These are phyloP conservation scores for Dysidea cf. avara DNA, from an alignment of 37 sponge, comb jelly and placozoan genomes.

Conservation along the genomic window DNA sequence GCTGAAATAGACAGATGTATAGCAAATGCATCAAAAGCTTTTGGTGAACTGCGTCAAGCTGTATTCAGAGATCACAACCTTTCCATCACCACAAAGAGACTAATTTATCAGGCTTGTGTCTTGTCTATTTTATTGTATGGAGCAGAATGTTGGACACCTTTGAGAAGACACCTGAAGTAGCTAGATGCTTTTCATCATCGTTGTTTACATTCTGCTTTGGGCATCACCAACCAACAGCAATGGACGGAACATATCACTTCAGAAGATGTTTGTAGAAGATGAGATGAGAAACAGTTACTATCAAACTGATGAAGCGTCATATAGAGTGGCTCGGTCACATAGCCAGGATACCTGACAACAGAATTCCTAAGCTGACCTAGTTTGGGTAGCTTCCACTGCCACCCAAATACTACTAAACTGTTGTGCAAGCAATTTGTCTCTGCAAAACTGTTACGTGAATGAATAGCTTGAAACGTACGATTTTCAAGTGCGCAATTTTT, in stretches of 20 bases:
- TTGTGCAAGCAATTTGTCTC: no score
- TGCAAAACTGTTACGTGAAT: no score
- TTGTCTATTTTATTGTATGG: constrained; percentile 10
- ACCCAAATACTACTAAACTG: no score
- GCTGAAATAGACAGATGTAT: no score
- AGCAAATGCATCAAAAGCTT: no score
- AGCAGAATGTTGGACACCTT: constrained; percentile 16
- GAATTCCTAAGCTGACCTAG: neutral
- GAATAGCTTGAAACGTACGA: no score
- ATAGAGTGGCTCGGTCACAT: constrained; percentile 33
- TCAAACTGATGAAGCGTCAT: constrained; percentile 5
- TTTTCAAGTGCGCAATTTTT: no score
- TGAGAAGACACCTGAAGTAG: neutral
- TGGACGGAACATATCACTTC: neutral
- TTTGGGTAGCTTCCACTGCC: neutral
- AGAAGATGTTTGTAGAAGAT: no score
- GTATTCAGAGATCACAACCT: neutral
- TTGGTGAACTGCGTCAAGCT: no score
- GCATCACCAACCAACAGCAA: constrained; percentile 3
- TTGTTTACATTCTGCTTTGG: constrained; percentile 16
- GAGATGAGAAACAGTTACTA: neutral
- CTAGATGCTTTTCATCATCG: constrained; percentile 24
- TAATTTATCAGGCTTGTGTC: constrained; percentile 4
- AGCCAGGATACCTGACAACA: constrained; percentile 12
- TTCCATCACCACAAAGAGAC: neutral